phyloP scores from a whole-genome alignment of 1,140 invertebrate genomes.

The Philaenus spumarius region DNA sequence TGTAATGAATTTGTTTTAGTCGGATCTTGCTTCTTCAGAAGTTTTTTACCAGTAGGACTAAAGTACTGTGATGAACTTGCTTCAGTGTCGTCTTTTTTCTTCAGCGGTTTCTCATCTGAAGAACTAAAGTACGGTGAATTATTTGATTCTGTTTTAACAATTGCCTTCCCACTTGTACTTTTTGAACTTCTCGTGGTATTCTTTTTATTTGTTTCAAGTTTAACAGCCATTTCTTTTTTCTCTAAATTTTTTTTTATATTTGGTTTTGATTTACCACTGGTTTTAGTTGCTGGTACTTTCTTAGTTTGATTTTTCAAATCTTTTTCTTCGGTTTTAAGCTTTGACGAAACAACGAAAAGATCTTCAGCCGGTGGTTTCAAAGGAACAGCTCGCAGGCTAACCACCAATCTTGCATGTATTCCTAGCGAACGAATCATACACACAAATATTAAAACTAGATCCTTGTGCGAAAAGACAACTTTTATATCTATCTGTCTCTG shows the following conservation, averaged over 20 bases:
- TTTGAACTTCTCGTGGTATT: not conserved
- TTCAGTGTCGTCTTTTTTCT: not conserved
- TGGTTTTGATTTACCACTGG: conserved; percentile 16
- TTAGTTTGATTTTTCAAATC: conserved; percentile 19
- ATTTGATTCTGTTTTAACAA: not conserved
- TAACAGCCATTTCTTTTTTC: too few relatives aligned
- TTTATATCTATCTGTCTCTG: conserved; percentile 53
- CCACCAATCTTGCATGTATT: conserved; percentile 69
- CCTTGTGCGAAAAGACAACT: conserved; percentile 47
- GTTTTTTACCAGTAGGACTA: too few relatives aligned
- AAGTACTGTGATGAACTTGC: not conserved
- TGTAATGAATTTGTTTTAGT: too few relatives aligned
- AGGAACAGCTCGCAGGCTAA: conserved; percentile 54
- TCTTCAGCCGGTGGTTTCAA: conserved; percentile 51
- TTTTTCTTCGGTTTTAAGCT: conserved; percentile 25
- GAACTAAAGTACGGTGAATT: conserved; percentile 8
- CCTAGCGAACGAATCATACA: conserved; percentile 68
- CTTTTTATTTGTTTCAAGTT: too few relatives aligned
- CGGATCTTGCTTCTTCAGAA: too few relatives aligned
- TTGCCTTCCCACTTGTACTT: not conserved
- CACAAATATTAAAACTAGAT: conserved; percentile 68
- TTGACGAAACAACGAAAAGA: conserved; percentile 48
- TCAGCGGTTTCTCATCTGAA: conserved; percentile 1
- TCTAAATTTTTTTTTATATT: not conserved
- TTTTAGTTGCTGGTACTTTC: not conserved